Evolutionary conservation across 1,140 invertebrate species (phyloP).

Genomic region (Caenorhabditis brenneri): DNA sequence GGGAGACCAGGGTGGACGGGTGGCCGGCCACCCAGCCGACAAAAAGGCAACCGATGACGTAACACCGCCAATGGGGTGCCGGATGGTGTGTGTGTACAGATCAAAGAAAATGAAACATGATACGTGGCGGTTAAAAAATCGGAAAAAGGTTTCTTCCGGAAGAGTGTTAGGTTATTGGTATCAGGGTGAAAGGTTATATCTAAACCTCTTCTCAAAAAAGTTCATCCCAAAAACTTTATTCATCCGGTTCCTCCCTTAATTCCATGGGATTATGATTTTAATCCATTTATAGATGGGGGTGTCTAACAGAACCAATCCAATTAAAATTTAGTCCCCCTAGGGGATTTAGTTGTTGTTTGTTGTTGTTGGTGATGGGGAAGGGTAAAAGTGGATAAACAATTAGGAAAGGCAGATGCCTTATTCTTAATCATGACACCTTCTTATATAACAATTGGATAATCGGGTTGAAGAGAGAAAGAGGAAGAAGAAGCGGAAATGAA

Average conservation of each 20-base stretch:
- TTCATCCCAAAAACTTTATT: neutral
- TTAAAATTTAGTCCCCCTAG: neutral
- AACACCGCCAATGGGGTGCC: neutral
- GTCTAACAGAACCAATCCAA: neutral
- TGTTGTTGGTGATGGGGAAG: neutral
- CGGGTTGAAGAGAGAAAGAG: neutral
- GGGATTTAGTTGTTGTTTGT: conserved; percentile 5
- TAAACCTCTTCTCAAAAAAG: neutral
- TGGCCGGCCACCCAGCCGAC: neutral
- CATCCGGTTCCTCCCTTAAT: neutral
- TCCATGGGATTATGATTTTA: neutral
- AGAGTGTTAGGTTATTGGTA: neutral
- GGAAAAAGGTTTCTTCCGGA: neutral
- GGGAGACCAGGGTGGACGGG: neutral
- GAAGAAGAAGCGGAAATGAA: too few species aligned
- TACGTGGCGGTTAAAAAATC: too few species aligned
- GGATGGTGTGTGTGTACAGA: neutral
- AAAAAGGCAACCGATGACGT: neutral
- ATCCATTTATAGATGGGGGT: conserved; percentile 23
- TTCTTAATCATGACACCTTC: conserved; percentile 28
- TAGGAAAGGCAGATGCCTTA: conserved; percentile 16
- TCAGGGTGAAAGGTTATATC: too few species aligned
- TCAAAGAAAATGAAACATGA: neutral
- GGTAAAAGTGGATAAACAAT: neutral
- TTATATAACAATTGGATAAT: neutral